phyloP scores from a whole-genome alignment of 1,140 invertebrate species.

The Geopemphigus sp. region DNA sequence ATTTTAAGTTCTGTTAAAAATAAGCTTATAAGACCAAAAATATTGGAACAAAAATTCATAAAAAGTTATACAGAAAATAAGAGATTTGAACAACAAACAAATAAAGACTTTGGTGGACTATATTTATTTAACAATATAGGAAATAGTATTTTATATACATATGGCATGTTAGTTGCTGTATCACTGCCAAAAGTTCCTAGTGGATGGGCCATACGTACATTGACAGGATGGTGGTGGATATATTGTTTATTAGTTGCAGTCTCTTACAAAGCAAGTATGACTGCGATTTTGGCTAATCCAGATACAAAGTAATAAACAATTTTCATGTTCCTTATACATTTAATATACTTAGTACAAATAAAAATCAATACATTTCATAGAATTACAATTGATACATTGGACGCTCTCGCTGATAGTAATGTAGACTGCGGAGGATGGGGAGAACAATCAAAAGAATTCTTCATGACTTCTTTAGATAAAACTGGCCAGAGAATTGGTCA shows the following conservation, averaged over 20 bases:
- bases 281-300: constrained; percentile 75
- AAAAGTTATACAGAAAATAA: constrained; percentile 18
- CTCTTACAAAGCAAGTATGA: constrained; percentile 77
- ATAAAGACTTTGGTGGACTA: constrained; percentile 56
- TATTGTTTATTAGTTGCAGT: constrained; percentile 76
- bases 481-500: constrained; percentile 65
- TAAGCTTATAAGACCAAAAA: neutral
- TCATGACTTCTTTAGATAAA: constrained; percentile 62
- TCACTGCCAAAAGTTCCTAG: constrained; percentile 71
- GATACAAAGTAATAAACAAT: constrained; percentile 59
- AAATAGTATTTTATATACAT: constrained; percentile 74
- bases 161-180: constrained; percentile 74
- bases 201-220: constrained; percentile 72
- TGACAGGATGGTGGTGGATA: constrained; percentile 82
- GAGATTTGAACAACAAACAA: neutral
- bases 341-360: neutral
- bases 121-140: constrained; percentile 68
- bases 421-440: constrained; percentile 66
- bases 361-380: constrained; percentile 55
- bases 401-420: constrained; percentile 64
- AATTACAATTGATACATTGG: constrained; percentile 72
- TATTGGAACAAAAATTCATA: neutral
- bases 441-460: constrained; percentile 67
- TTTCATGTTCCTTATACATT: neutral
- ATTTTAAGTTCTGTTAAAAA: neutral